A percentile compares a stretch with the other conserved stretches of the same genome.
These are phyloP conservation scores for Leucopsar rothschildi DNA, from an alignment of 2,113 vertebrate species.

Conservation along the genomic window DNA sequence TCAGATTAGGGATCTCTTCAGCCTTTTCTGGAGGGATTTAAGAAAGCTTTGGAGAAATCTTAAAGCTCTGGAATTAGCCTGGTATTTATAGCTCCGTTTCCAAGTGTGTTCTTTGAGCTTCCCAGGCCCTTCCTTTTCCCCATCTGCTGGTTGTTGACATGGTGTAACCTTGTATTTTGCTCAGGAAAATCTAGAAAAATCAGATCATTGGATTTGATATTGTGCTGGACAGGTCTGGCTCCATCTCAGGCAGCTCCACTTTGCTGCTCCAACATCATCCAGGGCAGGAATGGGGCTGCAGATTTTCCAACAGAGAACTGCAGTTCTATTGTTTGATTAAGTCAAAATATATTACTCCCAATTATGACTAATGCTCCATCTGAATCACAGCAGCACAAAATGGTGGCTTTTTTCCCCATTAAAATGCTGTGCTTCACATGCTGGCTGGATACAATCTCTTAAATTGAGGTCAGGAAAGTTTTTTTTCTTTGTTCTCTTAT, in stretches of 20 bases:
- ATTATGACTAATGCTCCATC: background rate
- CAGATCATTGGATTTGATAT: background rate
- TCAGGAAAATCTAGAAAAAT: background rate
- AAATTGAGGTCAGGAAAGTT: background rate
- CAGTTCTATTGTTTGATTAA: background rate
- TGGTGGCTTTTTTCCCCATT: background rate
- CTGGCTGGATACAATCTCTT: background rate
- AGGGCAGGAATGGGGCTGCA: slow-evolving; percentile 7
- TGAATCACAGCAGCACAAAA: slow-evolving; percentile 29
- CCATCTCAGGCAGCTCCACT: slow-evolving; percentile 9
- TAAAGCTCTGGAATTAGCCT: slow-evolving; percentile 63
- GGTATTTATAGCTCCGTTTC: slow-evolving; percentile 61
- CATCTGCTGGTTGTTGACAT: slow-evolving; percentile 60
- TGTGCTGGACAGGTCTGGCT: slow-evolving; percentile 22
- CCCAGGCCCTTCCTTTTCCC: slow-evolving; percentile 11
- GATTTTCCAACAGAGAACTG: background rate
- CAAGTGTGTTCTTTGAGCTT: slow-evolving; percentile 36
- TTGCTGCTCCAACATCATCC: background rate
- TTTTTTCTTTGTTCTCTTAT: background rate
- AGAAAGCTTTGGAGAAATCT: slow-evolving; percentile 58
- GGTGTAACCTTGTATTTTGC: slow-evolving; percentile 22
- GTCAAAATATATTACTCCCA: slow-evolving; percentile 26
- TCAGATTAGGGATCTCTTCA: slow-evolving; percentile 54
- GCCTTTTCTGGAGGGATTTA: slow-evolving; percentile 55
- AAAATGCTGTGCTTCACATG: background rate